Evolutionary conservation across 1,140 invertebrate genomes (phyloP), one percentile per base, ranked within the genome.

Genomic region (Agrypnia vestita): DNA sequence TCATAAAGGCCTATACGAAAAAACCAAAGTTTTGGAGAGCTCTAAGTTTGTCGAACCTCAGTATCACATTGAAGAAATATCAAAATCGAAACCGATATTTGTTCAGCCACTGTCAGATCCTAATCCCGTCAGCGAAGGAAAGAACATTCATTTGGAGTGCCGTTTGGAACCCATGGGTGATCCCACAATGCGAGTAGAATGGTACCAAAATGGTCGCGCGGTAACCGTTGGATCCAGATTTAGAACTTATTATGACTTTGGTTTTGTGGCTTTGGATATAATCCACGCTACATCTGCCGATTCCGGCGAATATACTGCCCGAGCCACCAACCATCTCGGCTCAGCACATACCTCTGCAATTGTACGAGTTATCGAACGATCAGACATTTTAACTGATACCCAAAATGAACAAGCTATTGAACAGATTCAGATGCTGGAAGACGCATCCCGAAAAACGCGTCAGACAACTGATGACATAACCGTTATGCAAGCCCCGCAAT

Each of bases 371-470:
- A 95, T 96, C 81, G 93, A 93, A 82, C 91, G 91, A 83, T 95
- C 94, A n/a, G 94, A 95, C 83, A 93, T 99, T 78, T 92, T 98
- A 15, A 96, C 96, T 13, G 97, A 99, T 64, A 96, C 96, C 21
- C 96, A 99, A 90, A 95, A 99, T 85, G 97, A 99, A 86, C 95
- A 96, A 86, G 96, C 97, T 0, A 90, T 98, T 62, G 96, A 98
- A 84, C 96, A 98, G 88, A 97, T 99, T 81, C 95, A 98, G 87
- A 94, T 97, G 90, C 90, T 99, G 59, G 98, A 99, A 90, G 95
- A 97, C 85, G 90, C 93, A n/a, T 93, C 94, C 1, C 91, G 94
- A 64, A 93, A 95, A 84, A 92, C 91, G 67, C 93, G 93, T 84
- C 92, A 92, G 61, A 89, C 91, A 4, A 91, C 93, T 62, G 95